phyloP scores from a whole-genome alignment of 2,888 invertebrate species.

The Diplazon laetatorius region DNA sequence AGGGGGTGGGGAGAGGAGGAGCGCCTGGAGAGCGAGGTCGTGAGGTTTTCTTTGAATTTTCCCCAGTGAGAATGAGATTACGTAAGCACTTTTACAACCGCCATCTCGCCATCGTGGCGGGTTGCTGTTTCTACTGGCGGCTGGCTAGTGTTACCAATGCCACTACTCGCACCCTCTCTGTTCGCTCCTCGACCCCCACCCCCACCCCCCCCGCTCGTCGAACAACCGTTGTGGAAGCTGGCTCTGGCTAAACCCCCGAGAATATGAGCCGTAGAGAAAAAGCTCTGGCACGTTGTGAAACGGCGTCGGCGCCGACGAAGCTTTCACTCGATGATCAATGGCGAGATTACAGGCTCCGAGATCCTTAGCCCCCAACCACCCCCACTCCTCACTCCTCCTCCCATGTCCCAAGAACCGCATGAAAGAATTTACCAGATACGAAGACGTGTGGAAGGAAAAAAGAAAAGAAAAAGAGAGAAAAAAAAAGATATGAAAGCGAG shows the following conservation, averaged over 20 bases:
- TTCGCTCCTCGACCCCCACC: too few relatives aligned
- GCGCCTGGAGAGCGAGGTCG: neutral
- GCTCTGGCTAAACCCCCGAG: constrained; percentile 6
- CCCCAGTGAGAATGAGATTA: constrained; percentile 51
- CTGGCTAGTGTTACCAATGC: constrained; percentile 24
- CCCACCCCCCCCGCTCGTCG: constrained; percentile 1
- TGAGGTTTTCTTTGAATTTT: constrained; percentile 41
- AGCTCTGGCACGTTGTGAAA: constrained; percentile 37
- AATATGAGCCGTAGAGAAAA: constrained; percentile 7
- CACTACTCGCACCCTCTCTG: constrained; percentile 6
- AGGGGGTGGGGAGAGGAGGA: too few relatives aligned
- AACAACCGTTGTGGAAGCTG: constrained; percentile 4
- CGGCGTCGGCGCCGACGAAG: constrained; percentile 43
- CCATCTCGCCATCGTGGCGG: constrained; percentile 22
- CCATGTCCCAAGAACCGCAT: neutral
- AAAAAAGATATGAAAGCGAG: neutral
- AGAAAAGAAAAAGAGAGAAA: neutral
- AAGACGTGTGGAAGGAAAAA: constrained; percentile 11
- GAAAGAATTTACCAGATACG: constrained; percentile 43
- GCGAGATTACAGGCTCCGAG: constrained; percentile 36
- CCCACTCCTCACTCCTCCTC: too few relatives aligned
- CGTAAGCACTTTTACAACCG: constrained; percentile 59
- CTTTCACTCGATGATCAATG: constrained; percentile 59
- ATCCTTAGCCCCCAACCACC: too few relatives aligned
- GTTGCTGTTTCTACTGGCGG: constrained; percentile 52